Evolutionary conservation across 2,797 vertebrate species (phyloP), one percentile per base, ranked within the genome.

Genomic region (Epinephelus coioides): DNA sequence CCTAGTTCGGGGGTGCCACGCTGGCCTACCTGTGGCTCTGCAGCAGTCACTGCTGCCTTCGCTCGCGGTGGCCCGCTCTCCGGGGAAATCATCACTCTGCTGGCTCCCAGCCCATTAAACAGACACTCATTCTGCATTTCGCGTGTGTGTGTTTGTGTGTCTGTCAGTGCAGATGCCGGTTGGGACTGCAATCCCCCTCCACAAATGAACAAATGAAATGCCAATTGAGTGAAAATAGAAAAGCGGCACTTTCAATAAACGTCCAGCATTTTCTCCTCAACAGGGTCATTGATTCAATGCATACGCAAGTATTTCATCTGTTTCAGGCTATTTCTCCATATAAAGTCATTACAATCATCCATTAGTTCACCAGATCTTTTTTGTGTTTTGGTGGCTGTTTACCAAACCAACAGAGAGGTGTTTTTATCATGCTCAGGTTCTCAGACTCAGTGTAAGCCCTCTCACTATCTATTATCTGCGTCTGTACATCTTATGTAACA

Each of bases 21-120:
- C 85, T 78, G 86, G 84, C 89, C 73, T 91, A 94, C 93, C 94
- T 94, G 94, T 93, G 89, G 93, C 87, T 84, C 69, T 86, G 87
- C 90, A 76, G 88, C 86, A 91, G 88, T 70, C 83, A 51, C 59
- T 62, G 84, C 60, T 90, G 86, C 70, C 82, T 88, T 38, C 79
- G 79, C 89, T 88, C 67, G 46, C 79, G 55, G 83, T 92, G 86
- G 81, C 74, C 25, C 30, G 9, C 21, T 88, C 93, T 89, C 90
- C 0, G 0, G 92, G 94, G 92, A 92, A 93, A 93, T 94, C 86
- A 86, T 88, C 87, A 54, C 78, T 76, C 90, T 56, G 67, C 89
- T 86, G 81, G 85, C 89, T 87, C 73, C 59, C 60, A 84, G 88
- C 79, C 86, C 83, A 79, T 91, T 91, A 85, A 88, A 82, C 87